These are phyloP conservation scores for Triplophysa bombifrons DNA, from an alignment of 2,797 vertebrate genomes.

Conservation along the genomic window DNA sequence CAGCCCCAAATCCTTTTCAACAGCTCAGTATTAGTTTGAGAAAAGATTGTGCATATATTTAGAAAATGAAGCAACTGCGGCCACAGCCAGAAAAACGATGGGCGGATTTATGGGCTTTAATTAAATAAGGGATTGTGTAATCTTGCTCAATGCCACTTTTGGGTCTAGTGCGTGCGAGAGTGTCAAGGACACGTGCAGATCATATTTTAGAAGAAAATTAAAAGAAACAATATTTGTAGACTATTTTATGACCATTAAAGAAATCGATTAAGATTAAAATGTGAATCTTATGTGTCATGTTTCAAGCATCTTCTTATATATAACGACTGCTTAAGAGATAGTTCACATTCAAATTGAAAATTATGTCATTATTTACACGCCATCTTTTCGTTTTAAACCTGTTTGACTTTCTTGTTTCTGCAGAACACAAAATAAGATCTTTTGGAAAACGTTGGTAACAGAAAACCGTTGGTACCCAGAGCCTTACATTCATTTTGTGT, in stretches of 20 bases:
- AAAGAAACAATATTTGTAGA: not conserved
- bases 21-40: constrained; percentile 24
- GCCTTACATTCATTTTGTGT: too few relatives aligned
- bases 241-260: not conserved
- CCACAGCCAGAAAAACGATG: constrained; percentile 21
- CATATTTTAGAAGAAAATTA: not conserved
- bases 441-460: too few relatives aligned
- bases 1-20: too few relatives aligned
- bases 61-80: constrained; percentile 23
- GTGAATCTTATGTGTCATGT: not conserved
- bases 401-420: too few relatives aligned
- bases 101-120: constrained; percentile 44
- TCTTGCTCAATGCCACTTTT: not conserved
- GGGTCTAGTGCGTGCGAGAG: not conserved
- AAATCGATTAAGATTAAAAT: not conserved
- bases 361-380: too few relatives aligned
- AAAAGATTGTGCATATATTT: constrained; percentile 28
- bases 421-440: too few relatives aligned
- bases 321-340: too few relatives aligned
- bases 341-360: too few relatives aligned
- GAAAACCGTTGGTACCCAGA: too few relatives aligned
- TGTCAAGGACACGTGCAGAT: not conserved
- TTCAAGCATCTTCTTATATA: too few relatives aligned
- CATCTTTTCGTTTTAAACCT: too few relatives aligned
- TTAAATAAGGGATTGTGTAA: constrained; percentile 32